These are phyloP conservation scores for Scolanthus callimorphus DNA, from an alignment of 92 coral and sea anemone species.

Conservation along the genomic window DNA sequence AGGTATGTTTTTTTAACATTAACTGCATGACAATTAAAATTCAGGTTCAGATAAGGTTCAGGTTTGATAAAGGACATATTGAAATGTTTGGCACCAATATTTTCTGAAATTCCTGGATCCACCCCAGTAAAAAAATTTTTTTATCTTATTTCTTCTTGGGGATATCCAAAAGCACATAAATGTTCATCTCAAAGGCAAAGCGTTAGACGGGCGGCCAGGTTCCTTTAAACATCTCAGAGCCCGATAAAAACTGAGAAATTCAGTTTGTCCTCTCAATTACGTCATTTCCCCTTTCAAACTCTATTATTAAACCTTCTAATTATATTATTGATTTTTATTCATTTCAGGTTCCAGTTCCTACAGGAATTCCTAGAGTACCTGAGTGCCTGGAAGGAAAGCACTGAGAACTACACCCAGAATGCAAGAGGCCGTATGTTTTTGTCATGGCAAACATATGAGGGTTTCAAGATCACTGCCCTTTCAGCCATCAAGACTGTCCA, in stretches of 20 bases:
- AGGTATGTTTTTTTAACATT: conserved; percentile 15
- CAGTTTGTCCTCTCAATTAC: too few relatives aligned
- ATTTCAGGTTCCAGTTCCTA: conserved; percentile 21
- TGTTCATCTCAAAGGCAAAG: too few relatives aligned
- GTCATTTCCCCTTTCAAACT: too few relatives aligned
- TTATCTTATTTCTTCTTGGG: too few relatives aligned
- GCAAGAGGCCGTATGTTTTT: conserved; percentile 53
- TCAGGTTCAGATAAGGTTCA: too few relatives aligned
- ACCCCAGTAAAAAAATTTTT: background rate
- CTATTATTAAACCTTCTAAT: background rate
- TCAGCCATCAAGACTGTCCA: conserved; percentile 46
- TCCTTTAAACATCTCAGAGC: too few relatives aligned
- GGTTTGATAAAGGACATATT: too few relatives aligned
- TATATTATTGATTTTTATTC: background rate
- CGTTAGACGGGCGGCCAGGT: too few relatives aligned
- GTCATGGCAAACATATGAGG: conserved; percentile 56
- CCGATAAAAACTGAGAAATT: too few relatives aligned
- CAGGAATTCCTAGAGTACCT: conserved; percentile 41
- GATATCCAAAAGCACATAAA: too few relatives aligned
- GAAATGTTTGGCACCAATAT: too few relatives aligned
- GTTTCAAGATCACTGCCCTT: conserved; percentile 17
- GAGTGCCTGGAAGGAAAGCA: conserved; percentile 44
- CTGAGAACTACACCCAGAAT: conserved; percentile 45
- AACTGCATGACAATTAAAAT: background rate
- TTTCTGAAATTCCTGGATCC: too few relatives aligned